Evolutionary conservation across 2,113 vertebrate genomes (phyloP).

Genomic region (Hypocryptadius cinnamomeus): DNA sequence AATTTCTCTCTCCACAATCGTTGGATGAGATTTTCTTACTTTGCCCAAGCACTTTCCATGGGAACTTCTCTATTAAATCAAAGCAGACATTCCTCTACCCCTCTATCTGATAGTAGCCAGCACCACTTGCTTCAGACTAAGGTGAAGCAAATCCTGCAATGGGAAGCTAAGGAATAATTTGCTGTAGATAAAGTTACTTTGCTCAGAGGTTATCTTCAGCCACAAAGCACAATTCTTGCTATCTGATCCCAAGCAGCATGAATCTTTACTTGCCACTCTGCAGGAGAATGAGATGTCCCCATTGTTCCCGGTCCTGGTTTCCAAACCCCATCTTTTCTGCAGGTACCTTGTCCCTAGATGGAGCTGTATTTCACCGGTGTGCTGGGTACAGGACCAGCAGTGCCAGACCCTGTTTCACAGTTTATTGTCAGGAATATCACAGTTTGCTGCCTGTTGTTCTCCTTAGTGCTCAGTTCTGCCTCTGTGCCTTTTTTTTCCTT

Average conservation of each 20-base stretch:
- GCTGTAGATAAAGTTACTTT: conserved; percentile 48
- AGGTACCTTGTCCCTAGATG: conserved; percentile 27
- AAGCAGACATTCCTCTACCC: conserved; percentile 9
- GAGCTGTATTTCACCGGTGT: not conserved
- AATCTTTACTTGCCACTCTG: not conserved
- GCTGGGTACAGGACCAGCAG: not conserved
- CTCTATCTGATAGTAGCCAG: conserved; percentile 10
- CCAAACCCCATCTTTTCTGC: not conserved
- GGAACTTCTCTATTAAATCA: conserved; percentile 34
- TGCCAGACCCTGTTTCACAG: not conserved
- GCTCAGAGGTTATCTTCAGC: conserved; percentile 39
- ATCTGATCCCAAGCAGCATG: conserved; percentile 18
- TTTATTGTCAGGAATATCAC: not conserved
- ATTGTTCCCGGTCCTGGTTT: not conserved
- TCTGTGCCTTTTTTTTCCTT: not conserved
- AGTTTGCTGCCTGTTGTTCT: not conserved
- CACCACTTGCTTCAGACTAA: conserved; percentile 11
- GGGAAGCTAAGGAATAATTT: conserved; percentile 50
- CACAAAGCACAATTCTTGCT: conserved; percentile 29
- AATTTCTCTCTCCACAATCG: not conserved
- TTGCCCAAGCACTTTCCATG: not conserved
- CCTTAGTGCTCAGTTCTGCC: not conserved
- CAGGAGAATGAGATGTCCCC: not conserved
- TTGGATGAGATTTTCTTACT: conserved; percentile 12
- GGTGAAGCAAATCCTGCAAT: conserved; percentile 43